phyloP scores from a whole-genome alignment of 2,113 vertebrate species.

The Calypte anna region DNA sequence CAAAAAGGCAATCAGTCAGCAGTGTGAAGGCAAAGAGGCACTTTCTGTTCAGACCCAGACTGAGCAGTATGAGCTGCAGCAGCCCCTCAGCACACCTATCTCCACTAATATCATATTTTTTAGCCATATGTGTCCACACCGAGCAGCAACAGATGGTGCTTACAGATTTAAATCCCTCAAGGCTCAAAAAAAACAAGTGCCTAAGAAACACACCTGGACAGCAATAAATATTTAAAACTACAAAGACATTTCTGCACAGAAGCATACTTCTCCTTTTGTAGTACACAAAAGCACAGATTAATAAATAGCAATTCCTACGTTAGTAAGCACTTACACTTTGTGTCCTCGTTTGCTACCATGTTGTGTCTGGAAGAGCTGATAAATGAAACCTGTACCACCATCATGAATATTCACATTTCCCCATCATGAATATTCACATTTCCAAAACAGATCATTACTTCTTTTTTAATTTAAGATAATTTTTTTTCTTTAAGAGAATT shows the following conservation, averaged over 20 bases:
- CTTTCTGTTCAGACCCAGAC: neutral
- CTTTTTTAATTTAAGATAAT: neutral
- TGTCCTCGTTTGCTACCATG: constrained; percentile 10
- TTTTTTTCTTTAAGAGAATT: neutral
- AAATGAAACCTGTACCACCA: constrained; percentile 8
- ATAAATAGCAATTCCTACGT: constrained; percentile 40
- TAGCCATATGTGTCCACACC: neutral
- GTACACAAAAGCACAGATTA: constrained; percentile 38
- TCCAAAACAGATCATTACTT: neutral
- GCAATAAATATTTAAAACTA: constrained; percentile 45
- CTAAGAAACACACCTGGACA: constrained; percentile 53
- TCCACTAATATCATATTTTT: neutral
- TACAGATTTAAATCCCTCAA: constrained; percentile 18
- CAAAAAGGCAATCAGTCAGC: neutral
- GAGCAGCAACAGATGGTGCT: constrained; percentile 38
- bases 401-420: constrained; percentile 2
- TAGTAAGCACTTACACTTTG: constrained; percentile 20
- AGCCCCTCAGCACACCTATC: neutral
- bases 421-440: neutral
- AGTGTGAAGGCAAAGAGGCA: neutral
- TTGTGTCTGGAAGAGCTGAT: neutral
- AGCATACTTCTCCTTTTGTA: neutral
- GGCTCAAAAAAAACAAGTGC: constrained; percentile 19
- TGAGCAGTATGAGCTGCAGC: neutral
- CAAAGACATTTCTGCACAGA: neutral